Percentiles rank a stretch among this genome's conserved stretches.
These are phyloP conservation scores for Myripristis jacobus DNA, from an alignment of 2,797 vertebrate species.

Conservation along the genomic window DNA sequence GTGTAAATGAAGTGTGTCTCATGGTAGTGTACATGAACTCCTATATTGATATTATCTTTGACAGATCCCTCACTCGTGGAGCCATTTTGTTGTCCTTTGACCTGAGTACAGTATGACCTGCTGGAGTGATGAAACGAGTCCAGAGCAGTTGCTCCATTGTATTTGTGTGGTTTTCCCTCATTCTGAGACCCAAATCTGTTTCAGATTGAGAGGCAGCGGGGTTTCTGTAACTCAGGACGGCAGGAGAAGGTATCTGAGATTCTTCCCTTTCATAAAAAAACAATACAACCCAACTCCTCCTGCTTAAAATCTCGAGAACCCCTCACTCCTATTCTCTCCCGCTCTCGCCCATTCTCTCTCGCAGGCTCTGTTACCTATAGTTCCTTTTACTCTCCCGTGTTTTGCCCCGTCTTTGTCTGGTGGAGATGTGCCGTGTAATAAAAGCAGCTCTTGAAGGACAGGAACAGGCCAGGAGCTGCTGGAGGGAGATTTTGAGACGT, in stretches of 20 bases:
- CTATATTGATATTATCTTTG: constrained; percentile 39
- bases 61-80: constrained; percentile 6
- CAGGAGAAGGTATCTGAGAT: constrained; percentile 42
- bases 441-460: constrained; percentile 1
- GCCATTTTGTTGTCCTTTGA: constrained; percentile 47
- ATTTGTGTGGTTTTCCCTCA: constrained; percentile 9
- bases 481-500: constrained; percentile 27
- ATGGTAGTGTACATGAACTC: background rate
- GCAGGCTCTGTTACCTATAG: background rate
- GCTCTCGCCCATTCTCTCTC: background rate
- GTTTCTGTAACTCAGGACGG: constrained; percentile 55
- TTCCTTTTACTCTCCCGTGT: background rate
- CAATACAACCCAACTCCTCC: constrained; percentile 6
- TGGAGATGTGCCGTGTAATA: background rate
- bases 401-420: background rate
- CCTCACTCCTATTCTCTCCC: background rate
- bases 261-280: constrained; percentile 36
- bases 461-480: constrained; percentile 20
- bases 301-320: background rate
- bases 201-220: constrained; percentile 54
- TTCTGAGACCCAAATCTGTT: constrained; percentile 53
- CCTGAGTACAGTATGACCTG: constrained; percentile 34
- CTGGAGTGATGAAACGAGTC: constrained; percentile 2
- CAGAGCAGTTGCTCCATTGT: background rate
- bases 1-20: background rate